phyloP scores from a whole-genome alignment of 2,113 vertebrate species.

The Bufo bufo region DNA sequence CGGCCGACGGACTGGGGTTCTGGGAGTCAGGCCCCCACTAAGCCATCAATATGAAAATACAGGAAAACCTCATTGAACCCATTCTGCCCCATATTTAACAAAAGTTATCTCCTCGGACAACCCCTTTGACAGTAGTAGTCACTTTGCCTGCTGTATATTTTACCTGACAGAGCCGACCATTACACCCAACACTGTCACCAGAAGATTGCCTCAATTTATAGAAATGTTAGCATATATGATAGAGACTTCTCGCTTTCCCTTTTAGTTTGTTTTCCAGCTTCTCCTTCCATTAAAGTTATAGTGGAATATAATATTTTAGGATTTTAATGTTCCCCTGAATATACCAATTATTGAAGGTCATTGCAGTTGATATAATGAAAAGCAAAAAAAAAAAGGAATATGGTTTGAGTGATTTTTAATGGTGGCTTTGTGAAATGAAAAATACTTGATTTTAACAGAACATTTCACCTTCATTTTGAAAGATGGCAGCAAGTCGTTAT shows the following conservation, averaged over 20 bases:
- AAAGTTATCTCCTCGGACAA: no score
- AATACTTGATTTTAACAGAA: slow-evolving; percentile 23
- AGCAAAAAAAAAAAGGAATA: background rate
- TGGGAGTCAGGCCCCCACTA: no score
- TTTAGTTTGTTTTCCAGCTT: background rate
- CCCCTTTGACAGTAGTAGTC: no score
- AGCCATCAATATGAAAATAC: no score
- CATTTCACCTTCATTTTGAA: slow-evolving; percentile 22
- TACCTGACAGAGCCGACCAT: no score
- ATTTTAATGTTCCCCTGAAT: background rate
- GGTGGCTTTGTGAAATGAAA: slow-evolving; percentile 22
- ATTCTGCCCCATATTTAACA: no score
- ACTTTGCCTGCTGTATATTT: no score
- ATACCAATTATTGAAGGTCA: slow-evolving; percentile 33
- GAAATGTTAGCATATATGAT: background rate
- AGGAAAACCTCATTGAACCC: no score
- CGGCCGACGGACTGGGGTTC: no score
- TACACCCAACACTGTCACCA: background rate
- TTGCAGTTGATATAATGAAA: slow-evolving; percentile 22
- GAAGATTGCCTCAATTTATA: background rate
- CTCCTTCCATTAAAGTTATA: background rate
- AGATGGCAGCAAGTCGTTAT: slow-evolving; percentile 29
- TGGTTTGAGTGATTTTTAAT: slow-evolving; percentile 35
- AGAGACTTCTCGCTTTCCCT: background rate
- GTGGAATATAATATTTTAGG: background rate